Evolutionary conservation across 1,140 invertebrate genomes (phyloP).

Genomic region (Drosophila equinoxialis): DNA sequence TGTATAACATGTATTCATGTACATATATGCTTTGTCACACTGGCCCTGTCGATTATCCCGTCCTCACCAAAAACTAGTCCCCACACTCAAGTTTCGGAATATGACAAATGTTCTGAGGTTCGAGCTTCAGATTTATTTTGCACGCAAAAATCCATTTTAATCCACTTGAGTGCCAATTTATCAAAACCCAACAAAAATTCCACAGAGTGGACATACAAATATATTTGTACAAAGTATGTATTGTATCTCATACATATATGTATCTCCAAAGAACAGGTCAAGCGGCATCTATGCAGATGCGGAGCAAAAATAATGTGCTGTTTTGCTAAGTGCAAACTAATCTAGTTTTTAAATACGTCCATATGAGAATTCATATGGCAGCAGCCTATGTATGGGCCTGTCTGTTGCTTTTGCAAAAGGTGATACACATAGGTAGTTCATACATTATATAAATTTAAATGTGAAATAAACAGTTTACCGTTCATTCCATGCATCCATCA

Average conservation of each 20-base stretch:
- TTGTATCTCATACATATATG: background rate
- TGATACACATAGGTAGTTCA: no score
- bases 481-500: no score
- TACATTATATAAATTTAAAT: no score
- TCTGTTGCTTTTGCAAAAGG: no score
- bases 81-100: background rate
- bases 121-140: constrained; percentile 67
- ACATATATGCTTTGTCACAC: background rate
- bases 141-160: constrained; percentile 68
- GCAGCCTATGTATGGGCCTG: no score
- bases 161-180: constrained; percentile 82
- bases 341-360: no score
- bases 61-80: background rate
- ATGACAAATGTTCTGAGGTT: constrained; percentile 59
- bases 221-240: constrained; percentile 7
- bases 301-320: no score
- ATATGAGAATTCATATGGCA: no score
- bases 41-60: background rate
- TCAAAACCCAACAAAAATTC: constrained; percentile 36
- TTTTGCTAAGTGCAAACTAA: no score
- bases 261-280: background rate
- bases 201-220: constrained; percentile 19
- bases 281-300: no score
- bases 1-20: background rate
- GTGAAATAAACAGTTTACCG: no score